phyloP scores from a whole-genome alignment of 1,140 invertebrate genomes.

The Eciton burchellii region DNA sequence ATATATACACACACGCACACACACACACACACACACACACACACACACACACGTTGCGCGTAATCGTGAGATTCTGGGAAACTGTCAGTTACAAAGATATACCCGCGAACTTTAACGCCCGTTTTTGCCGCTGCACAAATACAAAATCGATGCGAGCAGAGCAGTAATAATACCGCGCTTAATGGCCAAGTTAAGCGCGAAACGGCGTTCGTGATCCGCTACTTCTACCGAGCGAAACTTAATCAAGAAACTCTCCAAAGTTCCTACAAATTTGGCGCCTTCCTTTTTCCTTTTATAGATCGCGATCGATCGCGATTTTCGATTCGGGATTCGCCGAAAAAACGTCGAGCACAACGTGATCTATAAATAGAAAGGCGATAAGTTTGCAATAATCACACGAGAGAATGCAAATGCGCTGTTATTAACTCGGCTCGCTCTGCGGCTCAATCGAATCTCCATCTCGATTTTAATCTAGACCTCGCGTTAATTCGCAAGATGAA shows the following conservation, averaged over 20 bases:
- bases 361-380: slow-evolving; percentile 15
- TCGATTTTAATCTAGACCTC: not conserved
- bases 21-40: too few relatives aligned
- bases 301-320: slow-evolving; percentile 5
- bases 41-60: too few relatives aligned
- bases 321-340: not conserved
- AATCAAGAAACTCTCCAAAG: slow-evolving; percentile 56
- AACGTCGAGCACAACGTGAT: slow-evolving; percentile 25
- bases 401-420: not conserved
- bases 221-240: slow-evolving; percentile 45
- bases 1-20: too few relatives aligned
- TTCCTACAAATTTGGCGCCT: slow-evolving; percentile 43
- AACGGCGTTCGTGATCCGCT: slow-evolving; percentile 49
- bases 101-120: not conserved
- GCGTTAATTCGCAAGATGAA: not conserved
- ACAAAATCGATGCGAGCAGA: slow-evolving; percentile 40
- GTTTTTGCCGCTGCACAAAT: slow-evolving; percentile 17
- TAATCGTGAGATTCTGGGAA: slow-evolving; percentile 23
- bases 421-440: slow-evolving; percentile 24
- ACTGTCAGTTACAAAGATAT: slow-evolving; percentile 28
- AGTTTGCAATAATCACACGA: not conserved
- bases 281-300: slow-evolving; percentile 39
- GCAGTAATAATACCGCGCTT: slow-evolving; percentile 51
- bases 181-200: slow-evolving; percentile 50
- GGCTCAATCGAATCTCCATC: not conserved